Evolutionary conservation across 2,113 vertebrate genomes (phyloP).

Genomic region (Brachyhypopomus gauderio): DNA sequence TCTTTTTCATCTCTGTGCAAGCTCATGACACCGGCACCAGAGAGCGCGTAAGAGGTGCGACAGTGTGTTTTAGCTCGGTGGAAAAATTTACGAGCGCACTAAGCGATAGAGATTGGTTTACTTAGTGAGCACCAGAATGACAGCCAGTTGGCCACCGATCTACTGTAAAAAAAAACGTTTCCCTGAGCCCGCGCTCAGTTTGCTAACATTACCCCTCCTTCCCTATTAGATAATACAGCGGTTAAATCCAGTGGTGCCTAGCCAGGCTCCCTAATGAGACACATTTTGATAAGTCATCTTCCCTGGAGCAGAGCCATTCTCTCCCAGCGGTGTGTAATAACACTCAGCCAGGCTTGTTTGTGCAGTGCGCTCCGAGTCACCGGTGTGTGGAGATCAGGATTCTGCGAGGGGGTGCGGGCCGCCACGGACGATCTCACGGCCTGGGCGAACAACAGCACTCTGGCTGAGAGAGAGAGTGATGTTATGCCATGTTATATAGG

Average conservation of each 20-base stretch:
- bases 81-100: conserved; percentile 44
- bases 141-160: conserved; percentile 47
- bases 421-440: background rate
- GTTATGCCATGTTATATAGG: background rate
- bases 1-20: conserved; percentile 26
- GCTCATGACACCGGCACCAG: background rate
- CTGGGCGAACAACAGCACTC: conserved; percentile 2
- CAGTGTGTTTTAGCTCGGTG: conserved; percentile 29
- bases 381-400: conserved; percentile 7
- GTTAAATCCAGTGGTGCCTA: background rate
- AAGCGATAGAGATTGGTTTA: conserved; percentile 5
- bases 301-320: background rate
- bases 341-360: conserved; percentile 31
- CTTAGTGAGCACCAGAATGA: background rate
- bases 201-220: background rate
- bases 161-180: background rate
- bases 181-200: background rate
- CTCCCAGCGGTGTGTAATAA: conserved; percentile 25
- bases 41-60: conserved; percentile 19
- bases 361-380: conserved; percentile 20
- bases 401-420: background rate
- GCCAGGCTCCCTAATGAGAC: background rate
- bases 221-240: background rate
- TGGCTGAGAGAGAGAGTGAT: background rate
- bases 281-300: conserved; percentile 20